These are phyloP conservation scores for Ochropleura leucogaster DNA, from an alignment of 2,888 invertebrate species.

Conservation along the genomic window DNA sequence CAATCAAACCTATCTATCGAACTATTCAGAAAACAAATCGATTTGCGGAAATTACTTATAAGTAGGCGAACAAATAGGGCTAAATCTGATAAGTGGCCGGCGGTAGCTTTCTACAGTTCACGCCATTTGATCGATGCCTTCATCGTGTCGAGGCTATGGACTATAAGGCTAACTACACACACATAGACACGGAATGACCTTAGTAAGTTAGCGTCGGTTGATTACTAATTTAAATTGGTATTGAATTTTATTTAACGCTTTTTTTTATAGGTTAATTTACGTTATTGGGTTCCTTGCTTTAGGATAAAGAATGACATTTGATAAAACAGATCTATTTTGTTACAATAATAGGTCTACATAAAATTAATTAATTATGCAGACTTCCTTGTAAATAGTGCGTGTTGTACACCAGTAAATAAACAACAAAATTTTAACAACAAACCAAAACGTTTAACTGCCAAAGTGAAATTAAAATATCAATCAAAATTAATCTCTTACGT, in stretches of 20 bases:
- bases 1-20: slow-evolving; percentile 61
- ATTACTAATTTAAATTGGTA: slow-evolving; percentile 60
- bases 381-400: slow-evolving; percentile 27
- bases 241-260: slow-evolving; percentile 12
- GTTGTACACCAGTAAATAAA: slow-evolving; percentile 29
- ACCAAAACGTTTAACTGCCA: slow-evolving; percentile 12
- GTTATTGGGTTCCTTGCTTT: not conserved
- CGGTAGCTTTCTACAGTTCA: slow-evolving; percentile 82
- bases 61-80: slow-evolving; percentile 85
- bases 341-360: not conserved
- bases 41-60: slow-evolving; percentile 87
- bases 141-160: slow-evolving; percentile 73
- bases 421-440: slow-evolving; percentile 22
- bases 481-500: slow-evolving; percentile 41
- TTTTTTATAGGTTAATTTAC: not conserved
- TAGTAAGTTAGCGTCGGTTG: slow-evolving; percentile 30
- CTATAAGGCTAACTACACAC: slow-evolving; percentile 29
- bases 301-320: not conserved
- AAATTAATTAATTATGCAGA: not conserved
- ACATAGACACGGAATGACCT: slow-evolving; percentile 21
- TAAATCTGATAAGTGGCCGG: slow-evolving; percentile 84
- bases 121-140: slow-evolving; percentile 89
- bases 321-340: not conserved
- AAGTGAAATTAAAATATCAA: slow-evolving; percentile 46
- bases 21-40: slow-evolving; percentile 77